phyloP scores from a whole-genome alignment of 2,888 invertebrate genomes.

The Xiphydria camelus region DNA sequence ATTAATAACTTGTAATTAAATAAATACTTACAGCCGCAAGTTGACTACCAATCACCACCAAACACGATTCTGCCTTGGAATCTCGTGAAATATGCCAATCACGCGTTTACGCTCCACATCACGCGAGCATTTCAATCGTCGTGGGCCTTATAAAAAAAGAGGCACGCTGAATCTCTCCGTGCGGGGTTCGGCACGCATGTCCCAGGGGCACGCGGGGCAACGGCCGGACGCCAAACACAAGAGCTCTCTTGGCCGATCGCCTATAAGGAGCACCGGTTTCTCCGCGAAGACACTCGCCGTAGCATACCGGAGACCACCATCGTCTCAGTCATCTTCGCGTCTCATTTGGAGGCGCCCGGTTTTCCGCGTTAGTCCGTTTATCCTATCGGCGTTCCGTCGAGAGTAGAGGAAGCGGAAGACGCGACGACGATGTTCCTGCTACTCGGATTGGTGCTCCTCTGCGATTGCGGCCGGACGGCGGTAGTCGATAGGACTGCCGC shows the following conservation, averaged over 20 bases:
- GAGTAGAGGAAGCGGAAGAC: neutral
- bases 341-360: slow-evolving; percentile 10
- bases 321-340: slow-evolving; percentile 12
- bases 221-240: slow-evolving; percentile 1
- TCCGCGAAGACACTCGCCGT: slow-evolving; percentile 19
- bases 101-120: too few species aligned
- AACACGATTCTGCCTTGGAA: too few species aligned
- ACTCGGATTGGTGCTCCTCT: slow-evolving; percentile 62
- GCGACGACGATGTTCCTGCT: neutral
- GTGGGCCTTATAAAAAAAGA: too few species aligned
- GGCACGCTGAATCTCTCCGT: too few species aligned
- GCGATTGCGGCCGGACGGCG: slow-evolving; percentile 32
- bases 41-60: too few species aligned
- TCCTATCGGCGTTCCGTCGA: neutral
- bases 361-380: slow-evolving; percentile 4
- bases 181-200: too few species aligned
- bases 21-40: too few species aligned
- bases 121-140: too few species aligned
- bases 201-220: neutral
- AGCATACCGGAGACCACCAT: slow-evolving; percentile 7
- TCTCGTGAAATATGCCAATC: too few species aligned
- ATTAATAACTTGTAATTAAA: too few species aligned
- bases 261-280: slow-evolving; percentile 32
- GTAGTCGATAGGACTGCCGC: slow-evolving; percentile 51
- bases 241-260: neutral